Conservation (phyloP, 2,113 vertebrate genomes). For the Bubo scandiacus region DNA sequence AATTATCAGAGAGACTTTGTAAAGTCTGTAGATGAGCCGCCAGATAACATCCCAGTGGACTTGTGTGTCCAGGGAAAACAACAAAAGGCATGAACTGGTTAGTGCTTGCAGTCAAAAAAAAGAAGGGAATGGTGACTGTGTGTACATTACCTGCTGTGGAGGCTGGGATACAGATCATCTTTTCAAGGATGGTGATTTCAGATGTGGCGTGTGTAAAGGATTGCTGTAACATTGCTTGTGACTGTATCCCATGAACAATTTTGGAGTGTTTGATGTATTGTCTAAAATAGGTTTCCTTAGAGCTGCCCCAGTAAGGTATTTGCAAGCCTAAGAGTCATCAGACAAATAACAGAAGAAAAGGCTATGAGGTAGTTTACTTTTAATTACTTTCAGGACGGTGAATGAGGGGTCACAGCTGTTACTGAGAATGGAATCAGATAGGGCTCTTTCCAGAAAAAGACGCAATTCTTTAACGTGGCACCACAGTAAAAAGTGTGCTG, state of each 20-base stretch:
- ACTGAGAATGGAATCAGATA: rapidly evolving
- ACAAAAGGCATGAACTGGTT: rapidly evolving
- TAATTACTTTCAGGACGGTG: rapidly evolving
- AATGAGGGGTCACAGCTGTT: neutral
- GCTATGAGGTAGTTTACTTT: neutral
- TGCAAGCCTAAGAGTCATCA: neutral
- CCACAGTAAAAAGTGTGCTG: neutral
- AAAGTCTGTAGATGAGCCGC: neutral
- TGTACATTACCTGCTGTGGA: too few relatives aligned
- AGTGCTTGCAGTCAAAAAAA: neutral
- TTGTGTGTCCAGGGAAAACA: neutral
- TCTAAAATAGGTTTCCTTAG: neutral
- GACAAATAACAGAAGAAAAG: neutral
- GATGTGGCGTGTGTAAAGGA: rapidly evolving
- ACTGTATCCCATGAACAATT: too few relatives aligned
- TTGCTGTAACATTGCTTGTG: neutral
- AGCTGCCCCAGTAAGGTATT: neutral
- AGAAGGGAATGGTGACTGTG: neutral
- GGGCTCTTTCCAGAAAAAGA: neutral
- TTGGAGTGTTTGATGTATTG: neutral
- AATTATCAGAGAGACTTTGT: neutral
- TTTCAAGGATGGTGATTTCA: too few relatives aligned
- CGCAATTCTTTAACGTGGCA: rapidly evolving
- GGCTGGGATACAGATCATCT: neutral
- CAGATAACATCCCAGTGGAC: too few relatives aligned